Evolutionary conservation across 2,113 vertebrate genomes (phyloP), one percentile per base, ranked within the genome.

Genomic region (Sorex araneus): DNA sequence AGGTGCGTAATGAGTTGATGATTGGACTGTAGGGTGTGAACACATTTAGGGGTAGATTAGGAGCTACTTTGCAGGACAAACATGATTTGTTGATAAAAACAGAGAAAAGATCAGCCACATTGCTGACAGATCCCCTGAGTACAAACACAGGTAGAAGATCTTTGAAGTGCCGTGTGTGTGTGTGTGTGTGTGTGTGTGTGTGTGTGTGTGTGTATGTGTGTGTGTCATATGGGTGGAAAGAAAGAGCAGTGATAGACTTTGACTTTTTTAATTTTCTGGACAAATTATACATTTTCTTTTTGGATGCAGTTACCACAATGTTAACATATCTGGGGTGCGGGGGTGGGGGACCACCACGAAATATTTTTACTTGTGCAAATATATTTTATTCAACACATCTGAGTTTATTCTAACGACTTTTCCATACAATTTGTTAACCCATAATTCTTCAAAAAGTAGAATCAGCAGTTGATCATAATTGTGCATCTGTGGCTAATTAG

Each of bases 401-500:
- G 67, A 75, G 47, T 86, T 85, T 85, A 87, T 79, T 80, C 40
- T 82, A 88, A 54, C 64, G 66, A 47, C 1, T 63, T 73, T 85
- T 92, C 71, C 43, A 50, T 67, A 57, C 6, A 69, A 69, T 86
- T 88, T 83, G 36, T 81, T 69, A 93, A 69, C 28, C 10, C n/a
- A 18, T 86, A 78, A 89, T 78, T 94, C 79, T 82, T 94, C 71
- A 86, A 94, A 34, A 88, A 76, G 45, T 90, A 19, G 71, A 91
- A 71, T 85, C 79, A 90, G 50, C 25, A 1, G 27, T 92, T 78
- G 43, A 60, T 81, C 90, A n/a, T 90, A 88, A 92, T 36, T 93
- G 50, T 85, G 19, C 86, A 86, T 93, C 87, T 88, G 92, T 85
- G 84, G 73, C 73, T 92, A 71, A 92, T 97, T 95, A 93, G 54